Percentiles rank a stretch among this genome's conserved stretches.
Evolutionary conservation across 2,888 invertebrate genomes (phyloP).

Genomic region (Timema cristinae): DNA sequence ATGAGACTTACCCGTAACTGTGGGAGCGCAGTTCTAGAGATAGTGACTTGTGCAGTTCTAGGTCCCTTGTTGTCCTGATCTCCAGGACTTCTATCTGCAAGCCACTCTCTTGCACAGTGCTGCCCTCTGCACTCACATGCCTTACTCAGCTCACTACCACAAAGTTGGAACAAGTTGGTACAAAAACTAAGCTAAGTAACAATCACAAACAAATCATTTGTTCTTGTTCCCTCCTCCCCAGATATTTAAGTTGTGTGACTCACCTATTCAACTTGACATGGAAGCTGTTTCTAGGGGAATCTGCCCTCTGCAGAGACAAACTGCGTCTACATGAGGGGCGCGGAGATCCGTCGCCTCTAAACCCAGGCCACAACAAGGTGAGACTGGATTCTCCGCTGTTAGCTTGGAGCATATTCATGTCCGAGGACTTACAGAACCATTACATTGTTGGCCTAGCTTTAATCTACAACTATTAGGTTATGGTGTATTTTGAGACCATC

Average conservation of each 20-base stretch:
- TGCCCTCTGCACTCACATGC: background rate
- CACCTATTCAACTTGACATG: no score
- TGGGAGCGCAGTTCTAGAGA: conserved; percentile 33
- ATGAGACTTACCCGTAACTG: conserved; percentile 37
- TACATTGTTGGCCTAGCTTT: no score
- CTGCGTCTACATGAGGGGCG: conserved; percentile 25
- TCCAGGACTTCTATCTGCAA: conserved; percentile 28
- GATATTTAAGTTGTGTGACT: no score
- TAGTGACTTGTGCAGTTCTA: conserved; percentile 25
- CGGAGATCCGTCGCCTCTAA: conserved; percentile 28
- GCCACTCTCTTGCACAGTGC: conserved; percentile 20
- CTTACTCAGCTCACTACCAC: background rate
- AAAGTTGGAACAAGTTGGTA: no score
- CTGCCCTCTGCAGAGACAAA: conserved; percentile 22
- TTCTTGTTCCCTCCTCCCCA: no score
- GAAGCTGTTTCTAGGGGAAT: conserved; percentile 27
- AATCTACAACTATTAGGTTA: no score
- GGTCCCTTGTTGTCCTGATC: no score
- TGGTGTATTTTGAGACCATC: no score
- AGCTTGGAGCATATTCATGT: no score
- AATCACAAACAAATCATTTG: no score
- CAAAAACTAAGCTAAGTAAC: no score
- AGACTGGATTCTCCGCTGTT: conserved; percentile 27
- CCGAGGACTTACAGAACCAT: no score
- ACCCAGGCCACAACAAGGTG: conserved; percentile 29